phyloP scores from a whole-genome alignment of 1,140 invertebrate genomes.

The Mizuhopecten yessoensis region DNA sequence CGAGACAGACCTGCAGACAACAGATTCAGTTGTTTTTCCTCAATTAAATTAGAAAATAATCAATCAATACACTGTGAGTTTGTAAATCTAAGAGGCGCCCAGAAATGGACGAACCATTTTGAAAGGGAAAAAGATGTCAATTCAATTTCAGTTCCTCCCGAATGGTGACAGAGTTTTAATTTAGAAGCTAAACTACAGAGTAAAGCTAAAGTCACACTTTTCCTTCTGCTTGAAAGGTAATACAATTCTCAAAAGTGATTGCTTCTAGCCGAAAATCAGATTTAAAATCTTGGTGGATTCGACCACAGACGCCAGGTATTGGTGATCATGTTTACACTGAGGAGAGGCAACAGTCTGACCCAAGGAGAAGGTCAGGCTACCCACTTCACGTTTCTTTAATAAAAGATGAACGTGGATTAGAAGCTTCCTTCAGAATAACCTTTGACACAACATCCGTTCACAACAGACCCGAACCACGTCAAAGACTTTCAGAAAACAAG shows the following conservation, averaged over 20 bases:
- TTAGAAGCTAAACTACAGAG: background rate
- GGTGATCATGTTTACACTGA: background rate
- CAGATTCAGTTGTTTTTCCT: background rate
- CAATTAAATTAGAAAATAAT: background rate
- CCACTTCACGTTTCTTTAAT: constrained; percentile 2
- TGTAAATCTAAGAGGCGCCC: constrained; percentile 6
- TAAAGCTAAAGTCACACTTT: background rate
- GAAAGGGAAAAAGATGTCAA: background rate
- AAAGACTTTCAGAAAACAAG: background rate
- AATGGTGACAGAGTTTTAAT: background rate
- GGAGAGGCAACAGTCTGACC: background rate
- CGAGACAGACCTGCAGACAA: background rate
- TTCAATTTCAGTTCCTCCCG: background rate
- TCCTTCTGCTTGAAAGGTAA: constrained; percentile 9
- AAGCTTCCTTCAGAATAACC: background rate
- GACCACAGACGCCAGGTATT: constrained; percentile 8
- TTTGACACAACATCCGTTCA: background rate
- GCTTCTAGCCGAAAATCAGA: constrained; percentile 1
- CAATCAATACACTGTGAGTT: background rate
- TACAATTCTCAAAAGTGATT: constrained; percentile 20
- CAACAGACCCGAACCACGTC: background rate
- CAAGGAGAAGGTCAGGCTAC: background rate
- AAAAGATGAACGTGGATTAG: constrained; percentile 18
- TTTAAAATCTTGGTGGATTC: constrained; percentile 3
- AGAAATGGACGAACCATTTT: background rate